Base-by-base conservation (phyloP, 1,140 invertebrate genomes). In the Araneus ventricosus region DNA sequence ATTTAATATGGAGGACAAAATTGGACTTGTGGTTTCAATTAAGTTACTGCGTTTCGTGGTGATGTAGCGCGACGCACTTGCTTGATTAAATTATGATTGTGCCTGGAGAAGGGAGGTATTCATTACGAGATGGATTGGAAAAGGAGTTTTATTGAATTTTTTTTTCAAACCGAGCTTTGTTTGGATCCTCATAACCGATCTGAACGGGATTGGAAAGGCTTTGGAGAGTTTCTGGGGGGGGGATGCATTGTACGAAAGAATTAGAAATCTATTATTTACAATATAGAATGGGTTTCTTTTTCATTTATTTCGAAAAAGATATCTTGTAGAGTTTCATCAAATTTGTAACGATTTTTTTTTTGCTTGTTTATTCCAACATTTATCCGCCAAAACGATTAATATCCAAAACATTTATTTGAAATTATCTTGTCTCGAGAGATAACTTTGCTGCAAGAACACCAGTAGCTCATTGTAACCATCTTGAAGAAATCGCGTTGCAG, bases 1-100 rank as follows among this genome's bases (percentile, higher is more conserved):
- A 34, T 75, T 75, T 75, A 75, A 75, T 75, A 75, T 75, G 27
- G 67, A 17, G 27, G 67, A 30, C 27, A 20, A 75, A 75, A 75
- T 75, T 75, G 17, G 67, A 75, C 67, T 75, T 75, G 67, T 34
- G 67, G 67, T 75, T 75, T 75, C 67, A 75, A 75, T 75, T 75
- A 75, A 75, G 67, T 75, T 75, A 14, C 67, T 37, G 8, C 30
- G 67, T 34, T 63, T 63, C 27, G 14, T 20, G 14, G 67, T 30
- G 67, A 30, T 14, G 8, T 34, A 20, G 27, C 4, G 27, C 30
- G 10, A 75, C 67, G 10, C 20, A 75, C 30, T 20, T 67, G 45
- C 27, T 34, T 75, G 67, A 75, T 75, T 75, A 75, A 75, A 75
- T 75, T 75, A 75, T 75, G 30, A 34, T 63, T 63, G 59, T 63